Evolutionary conservation across 2,888 invertebrate species (phyloP).

Genomic region (Muscina levida): DNA sequence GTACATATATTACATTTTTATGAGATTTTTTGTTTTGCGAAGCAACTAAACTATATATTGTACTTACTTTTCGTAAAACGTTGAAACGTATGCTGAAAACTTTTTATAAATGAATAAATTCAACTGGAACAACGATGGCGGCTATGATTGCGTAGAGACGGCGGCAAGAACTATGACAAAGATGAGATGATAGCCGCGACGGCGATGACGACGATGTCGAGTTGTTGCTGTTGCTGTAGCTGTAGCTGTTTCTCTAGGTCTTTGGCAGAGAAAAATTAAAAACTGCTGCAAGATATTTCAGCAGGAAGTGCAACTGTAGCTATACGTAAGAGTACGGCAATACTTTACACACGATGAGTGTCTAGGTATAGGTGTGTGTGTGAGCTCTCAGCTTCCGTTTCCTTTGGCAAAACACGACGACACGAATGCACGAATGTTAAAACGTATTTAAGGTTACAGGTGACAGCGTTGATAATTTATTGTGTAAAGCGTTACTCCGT

Average conservation of each 20-base stretch:
- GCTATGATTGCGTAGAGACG: neutral
- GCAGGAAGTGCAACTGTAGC: neutral
- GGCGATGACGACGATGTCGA: neutral
- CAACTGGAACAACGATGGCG: conserved; percentile 28
- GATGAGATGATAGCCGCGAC: neutral
- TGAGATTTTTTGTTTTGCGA: neutral
- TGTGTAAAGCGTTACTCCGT: conserved; percentile 1
- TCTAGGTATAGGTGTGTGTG: neutral
- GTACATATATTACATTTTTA: no score
- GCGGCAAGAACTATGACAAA: neutral
- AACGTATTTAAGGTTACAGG: neutral
- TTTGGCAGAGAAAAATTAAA: neutral
- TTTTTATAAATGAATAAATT: conserved; percentile 52
- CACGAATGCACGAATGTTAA: no score
- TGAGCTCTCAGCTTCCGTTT: conserved; percentile 36
- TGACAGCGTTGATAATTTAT: neutral
- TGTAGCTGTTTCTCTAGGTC: no score
- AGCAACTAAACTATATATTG: neutral
- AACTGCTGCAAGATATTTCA: neutral
- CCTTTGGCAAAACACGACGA: conserved; percentile 30
- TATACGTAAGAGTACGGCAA: neutral
- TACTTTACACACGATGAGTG: neutral
- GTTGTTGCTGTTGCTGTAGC: no score
- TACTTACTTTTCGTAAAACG: conserved; percentile 69
- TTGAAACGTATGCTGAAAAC: conserved; percentile 69